A percentile compares a stretch with the other conserved stretches of the same genome.
Conservation (phyloP, 2,888 invertebrate species). For the Plagodis pulveraria region DNA sequence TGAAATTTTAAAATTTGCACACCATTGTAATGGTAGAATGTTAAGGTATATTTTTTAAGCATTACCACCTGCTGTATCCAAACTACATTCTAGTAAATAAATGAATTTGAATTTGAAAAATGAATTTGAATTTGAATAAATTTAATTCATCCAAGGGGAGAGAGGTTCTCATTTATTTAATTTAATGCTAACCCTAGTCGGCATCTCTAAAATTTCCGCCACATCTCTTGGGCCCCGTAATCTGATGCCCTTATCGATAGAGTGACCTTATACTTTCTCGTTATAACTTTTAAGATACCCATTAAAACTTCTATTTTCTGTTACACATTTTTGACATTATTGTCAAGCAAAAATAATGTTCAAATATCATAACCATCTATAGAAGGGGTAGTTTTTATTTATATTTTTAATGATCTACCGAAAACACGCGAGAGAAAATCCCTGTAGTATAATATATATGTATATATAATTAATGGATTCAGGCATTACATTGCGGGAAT, state of each 20-base stretch:
- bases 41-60: no score
- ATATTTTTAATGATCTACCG: no score
- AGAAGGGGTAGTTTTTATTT: no score
- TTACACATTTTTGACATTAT: no score
- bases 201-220: constrained; percentile 39
- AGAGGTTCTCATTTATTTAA: constrained; percentile 43
- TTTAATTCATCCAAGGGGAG: constrained; percentile 26
- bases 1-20: no score
- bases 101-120: no score
- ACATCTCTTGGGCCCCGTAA: constrained; percentile 41
- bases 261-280: constrained; percentile 20
- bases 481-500: not conserved
- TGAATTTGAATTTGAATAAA: no score
- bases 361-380: no score
- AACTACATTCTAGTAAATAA: no score
- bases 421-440: not conserved
- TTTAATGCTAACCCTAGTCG: constrained; percentile 41
- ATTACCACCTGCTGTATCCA: no score
- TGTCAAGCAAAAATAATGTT: not conserved
- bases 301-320: no score
- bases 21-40: no score
- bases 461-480: not conserved
- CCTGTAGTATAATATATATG: not conserved
- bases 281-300: not conserved
- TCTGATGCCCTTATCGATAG: constrained; percentile 45